Conservation (phyloP, 2,888 invertebrate genomes). For the Cephus runcator region DNA sequence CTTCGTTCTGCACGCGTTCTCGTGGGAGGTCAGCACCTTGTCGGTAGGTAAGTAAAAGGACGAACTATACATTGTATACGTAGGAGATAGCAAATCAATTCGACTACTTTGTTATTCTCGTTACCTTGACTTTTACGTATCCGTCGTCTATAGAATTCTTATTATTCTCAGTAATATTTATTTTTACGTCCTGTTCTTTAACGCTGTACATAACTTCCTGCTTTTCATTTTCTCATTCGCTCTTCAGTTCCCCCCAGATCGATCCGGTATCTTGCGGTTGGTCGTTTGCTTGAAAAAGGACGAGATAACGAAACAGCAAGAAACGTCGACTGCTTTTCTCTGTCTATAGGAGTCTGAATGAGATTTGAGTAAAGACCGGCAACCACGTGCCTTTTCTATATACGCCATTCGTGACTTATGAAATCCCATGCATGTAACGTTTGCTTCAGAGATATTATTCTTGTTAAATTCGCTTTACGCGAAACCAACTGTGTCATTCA, state of each 20-base stretch:
- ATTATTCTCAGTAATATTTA: not conserved
- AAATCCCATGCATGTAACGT: not conserved
- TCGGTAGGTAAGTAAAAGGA: conserved; percentile 30
- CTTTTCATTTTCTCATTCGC: not conserved
- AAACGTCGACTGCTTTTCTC: not conserved
- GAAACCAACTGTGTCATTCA: not conserved
- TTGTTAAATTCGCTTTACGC: not conserved
- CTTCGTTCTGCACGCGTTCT: conserved; percentile 13
- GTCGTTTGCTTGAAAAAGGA: not conserved
- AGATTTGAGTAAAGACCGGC: not conserved
- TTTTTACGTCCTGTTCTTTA: not conserved
- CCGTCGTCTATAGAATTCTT: not conserved
- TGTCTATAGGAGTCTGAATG: not conserved
- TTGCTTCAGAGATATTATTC: not conserved
- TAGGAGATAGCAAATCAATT: not conserved
- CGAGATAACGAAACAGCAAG: not conserved
- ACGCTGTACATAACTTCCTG: not conserved
- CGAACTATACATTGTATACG: not conserved
- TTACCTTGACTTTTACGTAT: not conserved
- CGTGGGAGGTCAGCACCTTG: conserved; percentile 44
- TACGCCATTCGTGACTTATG: not conserved
- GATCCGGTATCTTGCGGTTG: not conserved
- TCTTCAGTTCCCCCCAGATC: not conserved
- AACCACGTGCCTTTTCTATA: not conserved
- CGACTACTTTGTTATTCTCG: not conserved